Evolutionary conservation across 2,113 vertebrate genomes (phyloP).

Genomic region (Scalopus aquaticus): DNA sequence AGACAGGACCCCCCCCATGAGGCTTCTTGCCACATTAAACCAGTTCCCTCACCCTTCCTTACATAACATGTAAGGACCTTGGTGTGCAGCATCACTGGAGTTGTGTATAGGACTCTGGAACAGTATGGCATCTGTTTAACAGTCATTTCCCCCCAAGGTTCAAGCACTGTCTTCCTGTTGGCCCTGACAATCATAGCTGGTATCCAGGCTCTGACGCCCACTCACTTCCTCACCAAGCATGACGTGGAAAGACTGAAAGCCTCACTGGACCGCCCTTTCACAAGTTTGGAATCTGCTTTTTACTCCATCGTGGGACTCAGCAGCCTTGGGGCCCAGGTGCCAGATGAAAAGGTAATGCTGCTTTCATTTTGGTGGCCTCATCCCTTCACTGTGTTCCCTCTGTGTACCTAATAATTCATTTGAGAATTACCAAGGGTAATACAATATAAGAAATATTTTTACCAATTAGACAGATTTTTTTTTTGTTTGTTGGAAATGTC

Average conservation of each 20-base stretch:
- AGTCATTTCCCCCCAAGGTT: conserved; percentile 80
- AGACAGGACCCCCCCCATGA: neutral
- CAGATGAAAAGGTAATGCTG: conserved; percentile 90
- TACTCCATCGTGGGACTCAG: conserved; percentile 91
- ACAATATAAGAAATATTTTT: neutral
- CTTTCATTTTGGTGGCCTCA: neutral
- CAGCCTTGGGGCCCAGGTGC: conserved; percentile 87
- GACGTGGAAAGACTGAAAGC: conserved; percentile 92
- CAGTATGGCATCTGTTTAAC: neutral
- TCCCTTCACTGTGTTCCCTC: neutral
- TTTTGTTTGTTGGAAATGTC: neutral
- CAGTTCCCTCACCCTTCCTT: neutral
- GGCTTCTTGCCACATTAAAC: neutral
- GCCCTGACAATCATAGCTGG: conserved; percentile 82
- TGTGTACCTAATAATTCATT: neutral
- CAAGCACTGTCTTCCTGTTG: conserved; percentile 84
- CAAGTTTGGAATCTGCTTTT: conserved; percentile 91
- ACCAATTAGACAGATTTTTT: neutral
- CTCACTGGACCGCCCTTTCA: conserved; percentile 88
- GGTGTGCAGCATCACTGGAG: neutral
- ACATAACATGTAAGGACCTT: neutral
- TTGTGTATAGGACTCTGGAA: neutral
- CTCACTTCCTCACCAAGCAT: conserved; percentile 89
- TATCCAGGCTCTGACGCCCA: conserved; percentile 88
- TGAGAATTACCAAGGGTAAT: neutral